These are phyloP conservation scores for Adelognathus sp. DNA, from an alignment of 2,888 invertebrate genomes.

Conservation along the genomic window DNA sequence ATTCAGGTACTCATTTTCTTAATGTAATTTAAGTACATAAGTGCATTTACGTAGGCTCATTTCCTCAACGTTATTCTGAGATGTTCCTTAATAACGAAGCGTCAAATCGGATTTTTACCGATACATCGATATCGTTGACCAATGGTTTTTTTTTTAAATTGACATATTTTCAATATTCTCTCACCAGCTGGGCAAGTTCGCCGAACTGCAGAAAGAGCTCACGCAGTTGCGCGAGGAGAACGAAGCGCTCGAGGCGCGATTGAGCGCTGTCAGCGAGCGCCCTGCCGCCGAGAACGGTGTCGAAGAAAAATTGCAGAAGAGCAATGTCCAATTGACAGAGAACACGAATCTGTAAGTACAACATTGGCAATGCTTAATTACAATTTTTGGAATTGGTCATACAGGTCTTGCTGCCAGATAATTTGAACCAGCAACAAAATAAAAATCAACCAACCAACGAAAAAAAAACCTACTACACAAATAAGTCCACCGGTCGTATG, in stretches of 20 bases:
- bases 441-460: too few species aligned
- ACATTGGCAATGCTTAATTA: not conserved
- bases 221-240: slow-evolving; percentile 79
- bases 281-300: slow-evolving; percentile 80
- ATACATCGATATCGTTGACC: not conserved
- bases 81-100: too few species aligned
- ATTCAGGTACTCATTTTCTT: too few species aligned
- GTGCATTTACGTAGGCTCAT: too few species aligned
- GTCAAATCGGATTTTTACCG: not conserved
- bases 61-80: too few species aligned
- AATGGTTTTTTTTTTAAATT: not conserved
- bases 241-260: slow-evolving; percentile 77
- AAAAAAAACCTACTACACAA: too few species aligned
- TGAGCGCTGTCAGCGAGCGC: slow-evolving; percentile 79
- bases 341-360: slow-evolving; percentile 72
- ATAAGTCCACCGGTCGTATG: too few species aligned
- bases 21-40: too few species aligned
- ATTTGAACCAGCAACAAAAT: too few species aligned
- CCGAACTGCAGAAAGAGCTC: slow-evolving; percentile 73
- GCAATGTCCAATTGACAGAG: slow-evolving; percentile 68
- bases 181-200: slow-evolving; percentile 66
- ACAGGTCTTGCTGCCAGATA: too few species aligned
- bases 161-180: not conserved
- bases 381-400: too few species aligned
- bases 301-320: slow-evolving; percentile 72